phyloP scores from a whole-genome alignment of 1,140 invertebrate genomes.

The Drosophila orena region DNA sequence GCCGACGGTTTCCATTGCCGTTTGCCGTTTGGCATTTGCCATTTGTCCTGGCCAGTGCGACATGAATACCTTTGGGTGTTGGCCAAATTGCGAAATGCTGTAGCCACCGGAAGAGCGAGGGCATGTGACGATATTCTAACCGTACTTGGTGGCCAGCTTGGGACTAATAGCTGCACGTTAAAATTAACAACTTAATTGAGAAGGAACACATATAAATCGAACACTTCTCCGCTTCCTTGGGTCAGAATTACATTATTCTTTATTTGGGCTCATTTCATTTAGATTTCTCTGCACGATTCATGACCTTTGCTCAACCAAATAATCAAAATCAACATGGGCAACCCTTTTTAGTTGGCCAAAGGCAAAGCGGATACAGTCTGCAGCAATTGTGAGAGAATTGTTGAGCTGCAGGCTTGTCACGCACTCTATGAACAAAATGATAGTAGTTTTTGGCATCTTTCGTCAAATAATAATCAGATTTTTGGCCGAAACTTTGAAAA shows the following conservation, averaged over 20 bases:
- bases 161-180: constrained; percentile 40
- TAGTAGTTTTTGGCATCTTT: too few relatives aligned
- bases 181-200: constrained; percentile 42
- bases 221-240: not conserved
- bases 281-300: constrained; percentile 42
- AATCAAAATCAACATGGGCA: constrained; percentile 22
- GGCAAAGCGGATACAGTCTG: constrained; percentile 8
- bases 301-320: constrained; percentile 2
- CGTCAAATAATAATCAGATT: too few relatives aligned
- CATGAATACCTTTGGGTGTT: constrained; percentile 48
- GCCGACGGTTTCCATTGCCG: constrained; percentile 45
- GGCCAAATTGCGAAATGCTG: constrained; percentile 55
- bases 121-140: constrained; percentile 46
- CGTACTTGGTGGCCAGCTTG: constrained; percentile 56
- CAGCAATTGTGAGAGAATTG: not conserved
- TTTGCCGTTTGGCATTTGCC: constrained; percentile 22
- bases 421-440: constrained; percentile 7
- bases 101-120: constrained; percentile 27
- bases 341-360: constrained; percentile 17
- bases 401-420: constrained; percentile 37
- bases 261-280: constrained; percentile 31
- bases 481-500: too few relatives aligned
- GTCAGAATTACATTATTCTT: constrained; percentile 1
- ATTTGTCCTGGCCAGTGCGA: constrained; percentile 13
- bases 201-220: constrained; percentile 29